Conservation (phyloP, 2,113 vertebrate species). For the Mormyrus lacerda region DNA sequence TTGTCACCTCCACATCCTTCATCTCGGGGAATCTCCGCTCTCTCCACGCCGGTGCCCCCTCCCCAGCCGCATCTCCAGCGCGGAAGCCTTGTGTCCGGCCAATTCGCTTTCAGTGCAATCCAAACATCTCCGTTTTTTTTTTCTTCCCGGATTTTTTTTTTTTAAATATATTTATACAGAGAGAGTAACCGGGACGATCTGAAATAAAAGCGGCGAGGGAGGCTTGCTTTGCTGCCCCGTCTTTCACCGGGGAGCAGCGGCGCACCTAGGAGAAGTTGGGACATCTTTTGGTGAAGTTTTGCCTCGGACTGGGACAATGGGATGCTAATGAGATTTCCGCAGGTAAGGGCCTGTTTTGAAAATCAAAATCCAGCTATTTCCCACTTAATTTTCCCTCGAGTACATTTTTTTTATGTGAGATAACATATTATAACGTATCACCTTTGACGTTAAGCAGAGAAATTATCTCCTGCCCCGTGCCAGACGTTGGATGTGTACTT, state of each 20-base stretch:
- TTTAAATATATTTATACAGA: background rate
- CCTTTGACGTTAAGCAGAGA: background rate
- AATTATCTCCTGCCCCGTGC: background rate
- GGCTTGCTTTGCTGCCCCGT: conserved; percentile 23
- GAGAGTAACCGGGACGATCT: background rate
- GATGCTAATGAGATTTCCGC: conserved; percentile 30
- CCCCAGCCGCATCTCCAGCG: background rate
- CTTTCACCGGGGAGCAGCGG: conserved; percentile 16
- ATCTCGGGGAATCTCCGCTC: conserved; percentile 7
- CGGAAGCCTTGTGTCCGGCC: conserved; percentile 2
- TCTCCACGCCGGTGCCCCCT: conserved; percentile 7
- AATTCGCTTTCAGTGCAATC: background rate
- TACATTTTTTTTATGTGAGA: background rate
- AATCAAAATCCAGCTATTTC: conserved; percentile 5
- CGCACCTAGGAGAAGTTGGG: conserved; percentile 23
- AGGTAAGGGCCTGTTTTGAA: conserved; percentile 27
- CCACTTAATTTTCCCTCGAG: background rate
- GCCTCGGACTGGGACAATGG: conserved; percentile 25
- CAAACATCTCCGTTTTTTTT: background rate
- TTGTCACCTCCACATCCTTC: conserved; percentile 17
- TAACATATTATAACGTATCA: background rate
- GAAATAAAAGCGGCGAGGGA: conserved; percentile 16
- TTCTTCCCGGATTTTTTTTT: background rate
- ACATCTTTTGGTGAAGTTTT: conserved; percentile 34
- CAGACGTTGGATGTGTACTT: background rate